phyloP scores from a whole-genome alignment of 1,140 invertebrate species.

The Zelostemma sp. region DNA sequence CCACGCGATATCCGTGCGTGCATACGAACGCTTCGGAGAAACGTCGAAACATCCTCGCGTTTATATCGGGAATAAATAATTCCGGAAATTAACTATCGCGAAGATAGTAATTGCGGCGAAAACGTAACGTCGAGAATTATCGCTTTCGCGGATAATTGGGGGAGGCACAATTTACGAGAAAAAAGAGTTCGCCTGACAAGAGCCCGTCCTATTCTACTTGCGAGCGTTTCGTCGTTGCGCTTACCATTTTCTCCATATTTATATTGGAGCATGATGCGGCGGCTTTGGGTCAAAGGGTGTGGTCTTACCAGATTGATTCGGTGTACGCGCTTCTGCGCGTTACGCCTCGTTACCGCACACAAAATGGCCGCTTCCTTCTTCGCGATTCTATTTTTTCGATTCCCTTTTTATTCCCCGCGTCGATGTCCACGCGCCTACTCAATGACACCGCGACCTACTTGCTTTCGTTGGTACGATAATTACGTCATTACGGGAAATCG shows the following conservation, averaged over 20 bases:
- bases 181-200: background rate
- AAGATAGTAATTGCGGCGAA: background rate
- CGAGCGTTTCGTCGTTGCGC: slow-evolving; percentile 11
- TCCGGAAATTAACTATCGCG: slow-evolving; percentile 25
- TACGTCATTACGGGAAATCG: no score
- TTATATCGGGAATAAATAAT: slow-evolving; percentile 19
- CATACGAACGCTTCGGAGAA: slow-evolving; percentile 37
- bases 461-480: background rate
- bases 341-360: slow-evolving; percentile 56
- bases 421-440: background rate
- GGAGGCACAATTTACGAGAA: background rate
- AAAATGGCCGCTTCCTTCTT: slow-evolving; percentile 58
- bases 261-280: slow-evolving; percentile 55
- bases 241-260: slow-evolving; percentile 55
- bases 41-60: slow-evolving; percentile 12
- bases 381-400: slow-evolving; percentile 42
- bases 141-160: no score
- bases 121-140: no score
- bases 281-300: slow-evolving; percentile 69
- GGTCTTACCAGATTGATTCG: slow-evolving; percentile 67
- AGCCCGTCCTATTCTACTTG: no score
- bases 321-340: slow-evolving; percentile 62
- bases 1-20: slow-evolving; percentile 51
- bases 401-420: slow-evolving; percentile 1
- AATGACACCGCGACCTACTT: background rate